These are phyloP conservation scores for Neuroterus valhalla DNA, from an alignment of 1,140 invertebrate genomes.

Conservation along the genomic window DNA sequence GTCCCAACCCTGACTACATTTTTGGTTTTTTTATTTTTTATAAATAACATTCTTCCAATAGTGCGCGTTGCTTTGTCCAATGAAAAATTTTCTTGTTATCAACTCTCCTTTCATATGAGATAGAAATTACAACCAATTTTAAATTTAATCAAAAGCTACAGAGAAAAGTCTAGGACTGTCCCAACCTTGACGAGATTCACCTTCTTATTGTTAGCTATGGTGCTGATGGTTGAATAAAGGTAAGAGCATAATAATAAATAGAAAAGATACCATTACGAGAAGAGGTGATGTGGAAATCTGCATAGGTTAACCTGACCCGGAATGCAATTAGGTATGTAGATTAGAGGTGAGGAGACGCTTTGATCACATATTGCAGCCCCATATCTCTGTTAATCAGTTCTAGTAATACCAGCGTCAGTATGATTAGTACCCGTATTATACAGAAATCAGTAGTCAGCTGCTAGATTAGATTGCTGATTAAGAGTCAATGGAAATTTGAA, in stretches of 20 bases:
- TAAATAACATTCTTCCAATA: too few species aligned
- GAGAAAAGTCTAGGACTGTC: too few species aligned
- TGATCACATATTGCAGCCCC: conserved; percentile 22
- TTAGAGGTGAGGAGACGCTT: conserved; percentile 29
- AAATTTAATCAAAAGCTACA: too few species aligned
- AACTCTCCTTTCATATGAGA: too few species aligned
- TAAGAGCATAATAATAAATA: neutral
- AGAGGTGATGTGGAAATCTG: neutral
- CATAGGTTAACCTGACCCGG: conserved; percentile 15
- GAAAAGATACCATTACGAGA: conserved; percentile 6
- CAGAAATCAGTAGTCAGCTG: conserved; percentile 2
- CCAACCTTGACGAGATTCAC: too few species aligned
- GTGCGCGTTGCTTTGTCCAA: too few species aligned
- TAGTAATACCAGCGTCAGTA: conserved; percentile 16
- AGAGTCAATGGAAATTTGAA: neutral
- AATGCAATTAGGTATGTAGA: conserved; percentile 25
- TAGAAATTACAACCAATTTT: too few species aligned
- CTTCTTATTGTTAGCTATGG: too few species aligned
- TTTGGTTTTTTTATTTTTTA: too few species aligned
- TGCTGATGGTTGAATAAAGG: neutral
- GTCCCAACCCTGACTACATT: too few species aligned
- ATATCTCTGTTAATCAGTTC: conserved; percentile 17
- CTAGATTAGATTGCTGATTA: conserved; percentile 7
- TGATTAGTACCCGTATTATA: conserved; percentile 4
- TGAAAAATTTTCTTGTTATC: too few species aligned